These are phyloP conservation scores for Apeltes quadracus DNA, from an alignment of 2,113 vertebrate species.

Conservation along the genomic window DNA sequence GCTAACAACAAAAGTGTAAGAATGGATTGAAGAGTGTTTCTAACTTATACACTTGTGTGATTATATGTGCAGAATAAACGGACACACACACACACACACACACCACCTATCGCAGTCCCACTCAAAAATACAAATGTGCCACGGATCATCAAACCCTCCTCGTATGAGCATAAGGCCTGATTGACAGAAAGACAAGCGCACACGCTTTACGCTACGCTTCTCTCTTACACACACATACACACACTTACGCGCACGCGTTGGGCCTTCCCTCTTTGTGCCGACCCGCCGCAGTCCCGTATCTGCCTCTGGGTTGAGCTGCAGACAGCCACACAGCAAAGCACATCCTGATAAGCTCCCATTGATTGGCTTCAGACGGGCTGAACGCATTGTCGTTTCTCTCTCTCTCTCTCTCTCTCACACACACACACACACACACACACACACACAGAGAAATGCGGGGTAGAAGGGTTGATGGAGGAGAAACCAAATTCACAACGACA, in stretches of 20 bases:
- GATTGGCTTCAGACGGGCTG: slow-evolving; percentile 67
- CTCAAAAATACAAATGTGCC: neutral
- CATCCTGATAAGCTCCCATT: slow-evolving; percentile 70
- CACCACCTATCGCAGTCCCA: slow-evolving; percentile 1
- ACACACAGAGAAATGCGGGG: slow-evolving; percentile 14
- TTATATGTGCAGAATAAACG: no score
- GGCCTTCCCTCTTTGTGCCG: no score
- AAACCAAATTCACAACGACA: slow-evolving; percentile 59
- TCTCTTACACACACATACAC: slow-evolving; percentile 18
- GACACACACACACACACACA: neutral
- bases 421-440: slow-evolving; percentile 18
- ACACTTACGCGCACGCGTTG: slow-evolving; percentile 35
- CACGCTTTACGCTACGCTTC: slow-evolving; percentile 11
- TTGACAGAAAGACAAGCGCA: slow-evolving; percentile 21
- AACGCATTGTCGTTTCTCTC: slow-evolving; percentile 47
- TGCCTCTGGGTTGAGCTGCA: slow-evolving; percentile 53
- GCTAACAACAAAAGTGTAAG: neutral
- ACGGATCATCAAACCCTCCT: neutral
- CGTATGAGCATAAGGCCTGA: slow-evolving; percentile 22
- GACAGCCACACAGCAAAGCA: slow-evolving; percentile 52
- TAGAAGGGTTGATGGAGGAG: slow-evolving; percentile 35
- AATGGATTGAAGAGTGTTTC: neutral
- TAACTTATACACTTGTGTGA: neutral
- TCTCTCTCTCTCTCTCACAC: neutral
- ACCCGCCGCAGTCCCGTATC: slow-evolving; percentile 51